Evolutionary conservation across 2,797 vertebrate genomes (phyloP), one percentile per base, ranked within the genome.

Genomic region (Trichosurus vulpecula): DNA sequence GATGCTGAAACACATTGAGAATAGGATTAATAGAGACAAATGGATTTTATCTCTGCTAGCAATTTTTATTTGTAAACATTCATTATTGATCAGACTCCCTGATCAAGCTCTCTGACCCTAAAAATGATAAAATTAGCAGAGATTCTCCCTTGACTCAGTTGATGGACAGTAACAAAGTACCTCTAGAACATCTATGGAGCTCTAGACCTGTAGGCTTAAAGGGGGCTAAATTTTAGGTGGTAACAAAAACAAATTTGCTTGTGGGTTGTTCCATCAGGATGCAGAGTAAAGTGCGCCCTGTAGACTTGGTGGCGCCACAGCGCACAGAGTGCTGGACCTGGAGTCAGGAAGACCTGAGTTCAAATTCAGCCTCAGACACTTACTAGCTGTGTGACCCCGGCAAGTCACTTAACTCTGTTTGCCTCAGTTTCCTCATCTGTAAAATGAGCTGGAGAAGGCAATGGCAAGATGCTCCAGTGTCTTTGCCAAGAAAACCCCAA

Each of bases 321-420:
- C 41, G n/a, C 16, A 41, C 31, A 47, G 19, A 81, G n/a, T 81
- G n/a, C 19, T 81, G n/a, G n/a, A 22, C 6, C n/a, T 22, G 19
- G 6, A 74, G n/a, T 22, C 29, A 74, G 66, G 6, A 81, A n/a
- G 19, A 41, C 2, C 66, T 25, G n/a, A 81, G 19, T 81, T 81
- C 66, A 81, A 47, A 41, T 41, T 8, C 10, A 2, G 1, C n/a
- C n/a, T 9, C 47, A 35, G 47, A 91, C 56, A 55, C 52, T 31
- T 66, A 6, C 19, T 90, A 81, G 31, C 35, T 95, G 3, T 81
- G 22, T 92, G 58, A 58, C 54, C 53, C 61, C 91, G 41, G 41
- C 31, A 91, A 92, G 91, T 90, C 58, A 55, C 3, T 91, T 90
- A 95, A 41, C n/a, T 14, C 52, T 92, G 51, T 92, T 52, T 95